Conservation (phyloP, 64 coral and sea anemone species). For the Catalaphyllia jardinei region DNA sequence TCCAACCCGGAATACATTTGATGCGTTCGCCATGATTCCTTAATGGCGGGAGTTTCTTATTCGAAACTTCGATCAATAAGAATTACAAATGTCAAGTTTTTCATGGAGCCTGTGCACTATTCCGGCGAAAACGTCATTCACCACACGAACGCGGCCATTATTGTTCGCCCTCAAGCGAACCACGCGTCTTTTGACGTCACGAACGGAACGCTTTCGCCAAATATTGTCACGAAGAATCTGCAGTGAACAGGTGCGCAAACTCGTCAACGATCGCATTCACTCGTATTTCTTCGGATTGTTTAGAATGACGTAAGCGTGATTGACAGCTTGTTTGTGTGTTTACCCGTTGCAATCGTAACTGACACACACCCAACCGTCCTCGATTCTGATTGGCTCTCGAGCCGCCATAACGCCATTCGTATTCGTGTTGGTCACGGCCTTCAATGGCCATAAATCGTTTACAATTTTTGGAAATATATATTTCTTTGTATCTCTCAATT, state of each 20-base stretch:
- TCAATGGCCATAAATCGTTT: not conserved
- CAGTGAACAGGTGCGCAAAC: constrained; percentile 54
- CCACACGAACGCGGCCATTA: constrained; percentile 81
- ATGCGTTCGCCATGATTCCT: constrained; percentile 89
- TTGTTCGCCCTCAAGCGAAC: constrained; percentile 86
- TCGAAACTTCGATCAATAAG: constrained; percentile 76
- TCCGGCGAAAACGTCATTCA: constrained; percentile 94
- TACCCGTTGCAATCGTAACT: constrained; percentile 26
- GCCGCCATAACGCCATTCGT: constrained; percentile 33
- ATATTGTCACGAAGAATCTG: constrained; percentile 19
- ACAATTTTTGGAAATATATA: not conserved
- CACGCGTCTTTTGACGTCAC: constrained; percentile 89
- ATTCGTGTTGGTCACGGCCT: constrained; percentile 22
- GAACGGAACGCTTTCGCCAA: constrained; percentile 18
- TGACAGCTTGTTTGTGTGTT: constrained; percentile 84
- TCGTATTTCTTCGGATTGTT: constrained; percentile 68
- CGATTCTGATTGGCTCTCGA: constrained; percentile 42
- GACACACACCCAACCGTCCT: constrained; percentile 37
- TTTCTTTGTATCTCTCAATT: not conserved
- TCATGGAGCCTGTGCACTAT: constrained; percentile 90
- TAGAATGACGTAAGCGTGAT: constrained; percentile 83
- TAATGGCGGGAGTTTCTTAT: constrained; percentile 72
- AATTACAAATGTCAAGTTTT: constrained; percentile 82
- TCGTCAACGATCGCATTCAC: constrained; percentile 61
- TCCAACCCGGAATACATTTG: constrained; percentile 98